Base-by-base conservation (phyloP, 2,888 invertebrate species). In the Ditula angustiorana region DNA sequence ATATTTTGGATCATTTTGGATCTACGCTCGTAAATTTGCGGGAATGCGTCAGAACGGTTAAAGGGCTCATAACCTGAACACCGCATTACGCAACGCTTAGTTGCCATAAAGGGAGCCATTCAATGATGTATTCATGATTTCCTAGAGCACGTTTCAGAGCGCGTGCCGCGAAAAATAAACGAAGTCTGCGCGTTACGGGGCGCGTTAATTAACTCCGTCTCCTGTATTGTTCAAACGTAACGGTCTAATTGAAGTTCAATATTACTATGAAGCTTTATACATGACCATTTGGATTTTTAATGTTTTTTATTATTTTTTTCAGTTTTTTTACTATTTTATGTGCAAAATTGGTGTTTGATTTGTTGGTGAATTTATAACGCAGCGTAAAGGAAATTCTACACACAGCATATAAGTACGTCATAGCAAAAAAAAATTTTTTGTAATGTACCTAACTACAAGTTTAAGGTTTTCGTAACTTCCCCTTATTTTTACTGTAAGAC, bases 161-260 rank as follows among this genome's bases (percentile, higher is more conserved):
- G 61, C 66, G 66, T 62, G 60, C 64, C 67, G 67, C 67, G 65
- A 67, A 49, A 53, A 72, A 67, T 69, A 68, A 73, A 58, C 58
- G 61, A 65, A 67, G 62, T 41, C 28, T 23, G 24, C 8, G 1
- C 35, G 49, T 13, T 47, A 24, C 49, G 28, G n/a, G 10, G 16
- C 44, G n/a, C 11, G 44, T 49, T 49, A 59, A 59, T 47, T 47
- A 59, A 59, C 46, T 5, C 26, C 23, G 35, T 24, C 55, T 16
- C 5, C 44, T 7, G 24, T 44, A 41, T 59, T 37, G 30, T 21
- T 28, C 33, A 19, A 19, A 16, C 23, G 49, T 16, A 24, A 28
- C 56, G 46, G n/a, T 57, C 11, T 46, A 57, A 44, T 46, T 57
- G 26, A 28, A 46, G 21, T 30, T 46, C 16, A 28, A 16, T 11